phyloP scores from a whole-genome alignment of 1,140 invertebrate genomes.

The Callitettix versicolor region DNA sequence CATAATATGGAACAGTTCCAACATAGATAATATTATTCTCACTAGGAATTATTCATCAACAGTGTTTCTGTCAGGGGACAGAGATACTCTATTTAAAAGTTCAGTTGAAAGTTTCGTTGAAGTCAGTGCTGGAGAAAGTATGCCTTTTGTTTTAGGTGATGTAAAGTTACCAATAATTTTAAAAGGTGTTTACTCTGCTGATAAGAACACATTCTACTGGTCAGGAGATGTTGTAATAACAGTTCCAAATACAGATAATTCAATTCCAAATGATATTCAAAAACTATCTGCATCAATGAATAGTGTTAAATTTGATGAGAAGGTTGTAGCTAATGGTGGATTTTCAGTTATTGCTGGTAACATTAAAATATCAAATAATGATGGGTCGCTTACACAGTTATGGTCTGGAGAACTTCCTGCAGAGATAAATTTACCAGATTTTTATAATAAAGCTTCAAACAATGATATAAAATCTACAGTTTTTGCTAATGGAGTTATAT shows the following conservation, averaged over 20 bases:
- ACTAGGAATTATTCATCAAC: slow-evolving; percentile 3
- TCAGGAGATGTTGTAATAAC: neutral
- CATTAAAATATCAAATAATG: neutral
- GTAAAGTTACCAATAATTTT: slow-evolving; percentile 9
- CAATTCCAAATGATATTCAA: too few species aligned
- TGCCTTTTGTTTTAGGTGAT: neutral
- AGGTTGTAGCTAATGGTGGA: neutral
- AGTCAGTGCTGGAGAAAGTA: neutral
- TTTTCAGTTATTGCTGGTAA: neutral
- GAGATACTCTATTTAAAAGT: neutral
- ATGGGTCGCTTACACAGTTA: neutral
- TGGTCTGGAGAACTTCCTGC: slow-evolving; percentile 2
- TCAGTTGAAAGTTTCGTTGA: neutral
- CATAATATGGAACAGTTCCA: neutral
- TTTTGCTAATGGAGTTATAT: neutral
- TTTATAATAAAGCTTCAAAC: neutral
- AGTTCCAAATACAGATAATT: neutral
- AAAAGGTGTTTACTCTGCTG: neutral
- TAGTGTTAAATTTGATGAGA: neutral
- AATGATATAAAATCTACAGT: neutral
- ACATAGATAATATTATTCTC: neutral
- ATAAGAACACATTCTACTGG: neutral
- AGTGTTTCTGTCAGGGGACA: slow-evolving; percentile 4
- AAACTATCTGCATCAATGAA: neutral
- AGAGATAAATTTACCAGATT: neutral